Evolutionary conservation across 2,888 invertebrate genomes (phyloP), one percentile per base, ranked within the genome.

Genomic region (Campoplex nolae): DNA sequence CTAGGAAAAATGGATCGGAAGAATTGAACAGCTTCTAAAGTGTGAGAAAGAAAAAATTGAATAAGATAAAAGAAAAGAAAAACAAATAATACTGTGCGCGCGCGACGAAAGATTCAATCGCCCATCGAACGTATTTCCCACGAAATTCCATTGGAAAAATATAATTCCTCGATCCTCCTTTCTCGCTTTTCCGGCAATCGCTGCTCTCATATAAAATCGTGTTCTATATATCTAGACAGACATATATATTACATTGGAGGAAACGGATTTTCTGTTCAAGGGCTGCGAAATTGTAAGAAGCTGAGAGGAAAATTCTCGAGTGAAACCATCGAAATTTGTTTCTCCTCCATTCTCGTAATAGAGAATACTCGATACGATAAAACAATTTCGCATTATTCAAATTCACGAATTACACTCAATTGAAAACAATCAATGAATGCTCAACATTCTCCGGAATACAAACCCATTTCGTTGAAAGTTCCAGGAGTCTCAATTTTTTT

Each of bases 121-220:
- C 48, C 74, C 65, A 54, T 67, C 7, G 74, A 68, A 42, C 38
- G 56, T 67, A 75, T 68, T 75, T 45, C 38, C 38, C 56, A 58
- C 32, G 67, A 56, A 71, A 71, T 70, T 65, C 70, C 70, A 38
- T 70, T 16, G 58, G 8, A 48, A 67, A 76, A 81, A 76, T 76
- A 85, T 81, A 85, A 85, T 85, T 76, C 65, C 35, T 71, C 42
- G 62, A 65, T 75, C 51, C 48, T 38, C 62, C 9, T 65, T n/a
- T 65, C 54, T 76, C 75, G 67, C 70, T 51, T 76, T 48, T 75
- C 62, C 23, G 70, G 62, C 38, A 73, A 62, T n/a, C 73, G 71
- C 45, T 62, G 71, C 62, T 62, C 80, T 74, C 62, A 62, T 81
- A 73, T 81, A 73, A 74, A 81, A 81, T 54, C 9, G 42, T 32